A percentile compares a stretch with the other conserved stretches of the same genome.
phyloP scores from a whole-genome alignment of 2,888 invertebrate genomes.

The Amorpha juglandis region DNA sequence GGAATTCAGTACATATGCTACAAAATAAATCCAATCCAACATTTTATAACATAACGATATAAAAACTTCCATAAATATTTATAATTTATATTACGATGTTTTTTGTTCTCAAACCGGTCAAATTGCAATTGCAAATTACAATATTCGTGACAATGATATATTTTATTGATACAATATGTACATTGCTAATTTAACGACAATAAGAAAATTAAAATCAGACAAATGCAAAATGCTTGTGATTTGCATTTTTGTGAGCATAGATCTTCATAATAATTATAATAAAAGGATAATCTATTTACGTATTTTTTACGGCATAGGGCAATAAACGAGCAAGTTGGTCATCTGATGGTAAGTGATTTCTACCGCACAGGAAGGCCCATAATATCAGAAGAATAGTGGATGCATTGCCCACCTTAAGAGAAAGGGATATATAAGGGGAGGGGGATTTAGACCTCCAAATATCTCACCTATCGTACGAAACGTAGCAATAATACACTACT shows the following conservation, averaged over 20 bases:
- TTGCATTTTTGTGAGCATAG: not conserved
- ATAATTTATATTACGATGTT: constrained; percentile 8
- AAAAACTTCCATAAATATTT: constrained; percentile 3
- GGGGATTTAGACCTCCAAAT: no score
- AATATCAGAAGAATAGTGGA: no score
- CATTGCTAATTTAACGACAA: constrained; percentile 9
- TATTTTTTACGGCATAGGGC: no score
- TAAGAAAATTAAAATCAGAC: not conserved
- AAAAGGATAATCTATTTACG: not conserved
- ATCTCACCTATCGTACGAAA: no score
- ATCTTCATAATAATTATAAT: not conserved
- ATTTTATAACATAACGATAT: not conserved
- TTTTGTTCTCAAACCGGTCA: constrained; percentile 5
- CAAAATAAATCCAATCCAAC: not conserved
- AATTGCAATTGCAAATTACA: constrained; percentile 18
- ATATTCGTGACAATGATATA: constrained; percentile 25
- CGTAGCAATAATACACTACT: no score
- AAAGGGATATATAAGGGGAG: no score
- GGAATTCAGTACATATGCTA: not conserved
- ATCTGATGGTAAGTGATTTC: no score
- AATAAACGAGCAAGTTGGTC: no score
- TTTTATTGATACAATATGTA: constrained; percentile 15
- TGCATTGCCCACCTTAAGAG: no score
- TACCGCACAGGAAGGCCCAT: no score
- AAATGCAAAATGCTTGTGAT: not conserved